Evolutionary conservation across 2,797 vertebrate genomes (phyloP).

Genomic region (Moxostoma hubbsi): DNA sequence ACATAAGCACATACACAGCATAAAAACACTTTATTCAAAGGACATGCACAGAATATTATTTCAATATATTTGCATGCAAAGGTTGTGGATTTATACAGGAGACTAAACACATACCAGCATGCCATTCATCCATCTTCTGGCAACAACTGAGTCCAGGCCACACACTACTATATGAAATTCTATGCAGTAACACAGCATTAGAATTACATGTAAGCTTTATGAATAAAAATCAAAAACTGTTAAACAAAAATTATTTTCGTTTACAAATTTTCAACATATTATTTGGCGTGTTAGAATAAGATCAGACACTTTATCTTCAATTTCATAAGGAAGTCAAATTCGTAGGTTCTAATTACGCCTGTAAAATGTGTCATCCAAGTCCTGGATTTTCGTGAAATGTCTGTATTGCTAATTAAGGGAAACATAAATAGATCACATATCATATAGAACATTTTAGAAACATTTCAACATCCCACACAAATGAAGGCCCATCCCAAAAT

Average conservation of each 20-base stretch:
- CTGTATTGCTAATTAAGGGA: constrained; percentile 72
- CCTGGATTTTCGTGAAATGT: constrained; percentile 94
- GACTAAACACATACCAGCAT: constrained; percentile 86
- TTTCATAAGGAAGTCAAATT: neutral
- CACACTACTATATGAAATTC: constrained; percentile 95
- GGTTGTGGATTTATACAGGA: constrained; percentile 2
- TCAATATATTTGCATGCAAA: neutral
- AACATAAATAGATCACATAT: neutral
- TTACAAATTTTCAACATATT: neutral
- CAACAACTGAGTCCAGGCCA: constrained; percentile 91
- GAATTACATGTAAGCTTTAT: neutral
- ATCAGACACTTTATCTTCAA: neutral
- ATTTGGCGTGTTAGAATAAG: neutral
- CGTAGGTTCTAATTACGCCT: constrained; percentile 77
- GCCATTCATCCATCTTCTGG: constrained; percentile 95
- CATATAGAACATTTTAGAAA: neutral
- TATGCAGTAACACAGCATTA: constrained; percentile 62
- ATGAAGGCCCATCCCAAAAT: neutral
- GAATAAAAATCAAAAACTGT: neutral
- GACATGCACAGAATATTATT: neutral
- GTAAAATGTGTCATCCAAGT: constrained; percentile 91
- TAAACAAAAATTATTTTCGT: neutral
- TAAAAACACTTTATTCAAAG: neutral
- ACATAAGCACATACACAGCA: neutral
- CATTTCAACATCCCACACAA: neutral